These are phyloP conservation scores for Kryptolebias ocellatus DNA, from an alignment of 2,797 vertebrate genomes.

Conservation along the genomic window DNA sequence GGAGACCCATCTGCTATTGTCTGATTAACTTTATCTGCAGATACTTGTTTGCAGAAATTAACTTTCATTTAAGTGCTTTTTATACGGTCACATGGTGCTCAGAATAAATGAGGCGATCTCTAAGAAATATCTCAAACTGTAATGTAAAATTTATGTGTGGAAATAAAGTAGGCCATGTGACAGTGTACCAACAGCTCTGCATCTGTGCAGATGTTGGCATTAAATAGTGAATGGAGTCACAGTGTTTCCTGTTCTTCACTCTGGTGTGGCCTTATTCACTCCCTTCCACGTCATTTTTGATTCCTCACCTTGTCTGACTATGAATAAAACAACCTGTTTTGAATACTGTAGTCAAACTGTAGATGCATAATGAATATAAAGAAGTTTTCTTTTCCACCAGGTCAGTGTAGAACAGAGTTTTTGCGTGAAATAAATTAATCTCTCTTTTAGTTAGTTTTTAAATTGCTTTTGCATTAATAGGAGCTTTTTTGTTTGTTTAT, in stretches of 20 bases:
- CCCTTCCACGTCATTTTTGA: slow-evolving; percentile 45
- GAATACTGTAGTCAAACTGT: slow-evolving; percentile 56
- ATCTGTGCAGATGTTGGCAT: slow-evolving; percentile 43
- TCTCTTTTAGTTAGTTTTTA: neutral
- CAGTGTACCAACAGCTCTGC: slow-evolving; percentile 14
- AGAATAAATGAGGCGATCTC: slow-evolving; percentile 28
- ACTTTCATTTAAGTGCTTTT: slow-evolving; percentile 28
- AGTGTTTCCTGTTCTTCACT: slow-evolving; percentile 11
- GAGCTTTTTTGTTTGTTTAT: no score
- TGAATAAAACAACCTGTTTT: slow-evolving; percentile 70
- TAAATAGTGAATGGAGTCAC: slow-evolving; percentile 53
- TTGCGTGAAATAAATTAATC: slow-evolving; percentile 5
- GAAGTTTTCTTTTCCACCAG: slow-evolving; percentile 16
- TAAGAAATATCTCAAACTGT: slow-evolving; percentile 18
- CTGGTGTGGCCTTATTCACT: slow-evolving; percentile 19
- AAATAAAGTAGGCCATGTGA: slow-evolving; percentile 27
- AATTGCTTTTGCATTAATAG: neutral
- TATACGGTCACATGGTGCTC: slow-evolving; percentile 9
- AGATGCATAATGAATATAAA: slow-evolving; percentile 35
- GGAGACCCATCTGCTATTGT: slow-evolving; percentile 1
- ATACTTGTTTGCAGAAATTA: slow-evolving; percentile 16
- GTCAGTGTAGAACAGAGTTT: slow-evolving; percentile 6
- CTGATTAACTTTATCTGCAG: slow-evolving; percentile 17
- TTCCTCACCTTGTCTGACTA: slow-evolving; percentile 48
- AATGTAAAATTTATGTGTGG: slow-evolving; percentile 36